Percentiles rank a stretch among this genome's conserved stretches.
Conservation (phyloP, 2,797 vertebrate species). For the Sternarchorhynchus goeldii region DNA sequence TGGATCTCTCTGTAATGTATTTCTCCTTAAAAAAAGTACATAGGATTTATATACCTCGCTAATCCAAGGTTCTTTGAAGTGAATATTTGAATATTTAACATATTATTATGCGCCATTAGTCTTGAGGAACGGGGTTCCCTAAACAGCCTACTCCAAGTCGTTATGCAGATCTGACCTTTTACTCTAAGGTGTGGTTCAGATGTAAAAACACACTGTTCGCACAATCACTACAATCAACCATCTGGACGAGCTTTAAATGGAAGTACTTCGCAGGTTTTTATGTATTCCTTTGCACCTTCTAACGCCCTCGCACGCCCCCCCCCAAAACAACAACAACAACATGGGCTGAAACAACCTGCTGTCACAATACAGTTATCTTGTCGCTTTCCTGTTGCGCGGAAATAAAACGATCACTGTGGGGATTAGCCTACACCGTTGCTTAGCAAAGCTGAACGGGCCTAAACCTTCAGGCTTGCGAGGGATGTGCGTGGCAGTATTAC, state of each 20-base stretch:
- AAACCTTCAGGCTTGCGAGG: slow-evolving; percentile 2
- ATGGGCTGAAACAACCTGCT: slow-evolving; percentile 6
- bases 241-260: slow-evolving; percentile 44
- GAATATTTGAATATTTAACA: not conserved
- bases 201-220: slow-evolving; percentile 15
- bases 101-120: not conserved
- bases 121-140: not conserved
- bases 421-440: slow-evolving; percentile 37
- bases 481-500: slow-evolving; percentile 47
- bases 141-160: not conserved
- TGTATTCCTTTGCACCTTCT: slow-evolving; percentile 29
- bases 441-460: slow-evolving; percentile 14
- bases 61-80: slow-evolving; percentile 17
- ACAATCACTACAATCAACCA: slow-evolving; percentile 38
- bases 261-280: slow-evolving; percentile 15
- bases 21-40: too few species aligned
- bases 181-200: slow-evolving; percentile 21
- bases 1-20: too few species aligned
- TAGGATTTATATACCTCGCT: too few species aligned
- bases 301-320: not conserved
- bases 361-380: not conserved
- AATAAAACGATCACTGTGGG: slow-evolving; percentile 35
- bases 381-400: slow-evolving; percentile 21
- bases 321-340: not conserved
- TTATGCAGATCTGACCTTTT: not conserved